phyloP scores from a whole-genome alignment of 2,797 vertebrate species.

The Huso huso region DNA sequence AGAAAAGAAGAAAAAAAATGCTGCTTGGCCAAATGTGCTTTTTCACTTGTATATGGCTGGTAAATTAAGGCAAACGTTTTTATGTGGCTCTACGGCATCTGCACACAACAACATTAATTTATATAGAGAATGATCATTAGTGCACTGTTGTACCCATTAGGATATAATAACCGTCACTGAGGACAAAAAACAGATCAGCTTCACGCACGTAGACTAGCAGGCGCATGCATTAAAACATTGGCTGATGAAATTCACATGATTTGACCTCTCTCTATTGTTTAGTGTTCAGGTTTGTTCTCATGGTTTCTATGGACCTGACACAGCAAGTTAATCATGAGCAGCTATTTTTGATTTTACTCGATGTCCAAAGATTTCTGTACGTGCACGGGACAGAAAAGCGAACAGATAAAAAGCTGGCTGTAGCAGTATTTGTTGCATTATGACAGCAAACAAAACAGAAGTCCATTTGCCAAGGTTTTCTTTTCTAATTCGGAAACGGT shows the following conservation, averaged over 20 bases:
- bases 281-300: neutral
- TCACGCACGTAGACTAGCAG: slow-evolving; percentile 79
- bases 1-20: slow-evolving; percentile 42
- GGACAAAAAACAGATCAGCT: slow-evolving; percentile 88
- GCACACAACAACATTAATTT: slow-evolving; percentile 81
- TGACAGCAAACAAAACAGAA: neutral
- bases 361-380: neutral
- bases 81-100: slow-evolving; percentile 83
- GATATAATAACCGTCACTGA: slow-evolving; percentile 87
- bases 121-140: slow-evolving; percentile 91
- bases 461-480: too few relatives aligned
- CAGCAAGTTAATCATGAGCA: neutral
- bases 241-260: neutral
- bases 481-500: too few relatives aligned
- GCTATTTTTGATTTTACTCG: too few relatives aligned
- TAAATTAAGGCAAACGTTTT: slow-evolving; percentile 79
- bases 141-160: slow-evolving; percentile 86
- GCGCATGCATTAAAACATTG: slow-evolving; percentile 64
- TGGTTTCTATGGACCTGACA: neutral
- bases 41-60: slow-evolving; percentile 69
- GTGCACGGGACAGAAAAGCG: neutral
- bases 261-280: neutral
- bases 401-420: too few relatives aligned
- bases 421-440: neutral
- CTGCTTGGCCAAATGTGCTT: slow-evolving; percentile 67